Percentiles rank a stretch among this genome's conserved stretches.
Evolutionary conservation across 2,113 vertebrate species (phyloP).

Genomic region (Larimichthys crocea): DNA sequence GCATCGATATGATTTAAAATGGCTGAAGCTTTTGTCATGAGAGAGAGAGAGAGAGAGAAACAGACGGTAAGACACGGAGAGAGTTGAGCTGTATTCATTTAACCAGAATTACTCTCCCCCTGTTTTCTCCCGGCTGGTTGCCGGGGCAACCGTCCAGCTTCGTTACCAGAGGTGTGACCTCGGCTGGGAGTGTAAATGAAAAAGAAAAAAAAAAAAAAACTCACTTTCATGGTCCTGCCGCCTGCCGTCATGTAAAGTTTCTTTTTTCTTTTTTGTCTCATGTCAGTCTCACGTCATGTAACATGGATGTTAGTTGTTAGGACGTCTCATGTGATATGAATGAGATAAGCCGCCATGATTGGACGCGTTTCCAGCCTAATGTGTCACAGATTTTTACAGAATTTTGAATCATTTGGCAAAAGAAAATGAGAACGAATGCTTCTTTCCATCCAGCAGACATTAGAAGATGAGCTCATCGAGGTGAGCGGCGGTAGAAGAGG

Average conservation of each 20-base stretch:
- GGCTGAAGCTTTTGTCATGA: conserved; percentile 52
- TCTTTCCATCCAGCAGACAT: too few relatives aligned
- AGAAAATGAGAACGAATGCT: too few relatives aligned
- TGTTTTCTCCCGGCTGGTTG: conserved; percentile 48
- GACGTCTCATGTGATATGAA: too few relatives aligned
- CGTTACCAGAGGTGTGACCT: conserved; percentile 62
- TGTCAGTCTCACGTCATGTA: too few relatives aligned
- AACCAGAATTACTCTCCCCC: conserved; percentile 47
- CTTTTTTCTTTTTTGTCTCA: background rate
- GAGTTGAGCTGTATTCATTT: conserved; percentile 46
- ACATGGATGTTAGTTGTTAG: too few relatives aligned
- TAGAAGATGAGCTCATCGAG: too few relatives aligned
- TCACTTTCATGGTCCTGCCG: conserved; percentile 4
- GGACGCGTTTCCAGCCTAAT: too few relatives aligned
- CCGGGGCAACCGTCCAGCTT: conserved; percentile 62
- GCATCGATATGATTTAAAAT: conserved; percentile 42
- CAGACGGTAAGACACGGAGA: conserved; percentile 29
- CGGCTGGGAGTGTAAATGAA: conserved; percentile 52
- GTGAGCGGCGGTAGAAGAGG: too few relatives aligned
- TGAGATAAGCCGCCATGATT: too few relatives aligned
- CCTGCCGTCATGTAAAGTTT: conserved; percentile 26
- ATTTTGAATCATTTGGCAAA: too few relatives aligned
- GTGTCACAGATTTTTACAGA: too few relatives aligned
- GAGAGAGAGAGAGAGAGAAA: conserved; percentile 17
- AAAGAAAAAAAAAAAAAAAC: background rate